Percentiles rank a stretch among this genome's conserved stretches.
These are phyloP conservation scores for Anolis sagrei DNA, from an alignment of 2,113 vertebrate genomes.

Conservation along the genomic window DNA sequence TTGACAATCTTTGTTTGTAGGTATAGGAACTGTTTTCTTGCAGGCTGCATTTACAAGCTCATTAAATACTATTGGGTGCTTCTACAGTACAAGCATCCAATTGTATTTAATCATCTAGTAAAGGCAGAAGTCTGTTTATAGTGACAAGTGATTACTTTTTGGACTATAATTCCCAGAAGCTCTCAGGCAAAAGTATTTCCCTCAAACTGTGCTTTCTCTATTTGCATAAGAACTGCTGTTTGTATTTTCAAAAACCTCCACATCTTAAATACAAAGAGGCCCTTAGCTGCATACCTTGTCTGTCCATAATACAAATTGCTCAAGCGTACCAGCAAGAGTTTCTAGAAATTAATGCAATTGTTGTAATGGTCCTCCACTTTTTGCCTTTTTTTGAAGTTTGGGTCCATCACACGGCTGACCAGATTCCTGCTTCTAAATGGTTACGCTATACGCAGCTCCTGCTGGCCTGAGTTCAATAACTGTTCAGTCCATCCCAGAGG, in stretches of 20 bases:
- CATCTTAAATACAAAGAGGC: not conserved
- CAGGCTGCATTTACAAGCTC: too few species aligned
- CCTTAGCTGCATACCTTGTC: too few species aligned
- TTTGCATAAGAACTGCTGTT: not conserved
- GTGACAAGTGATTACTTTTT: too few species aligned
- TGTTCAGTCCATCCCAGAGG: not conserved
- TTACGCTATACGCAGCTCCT: not conserved
- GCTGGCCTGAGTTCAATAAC: not conserved
- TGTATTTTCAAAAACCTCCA: not conserved
- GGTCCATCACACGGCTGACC: not conserved
- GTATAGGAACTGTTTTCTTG: too few species aligned
- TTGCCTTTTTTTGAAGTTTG: not conserved
- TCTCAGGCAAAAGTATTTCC: too few species aligned
- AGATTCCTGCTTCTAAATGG: not conserved
- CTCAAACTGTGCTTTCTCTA: not conserved
- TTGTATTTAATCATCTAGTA: too few species aligned
- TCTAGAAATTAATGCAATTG: not conserved
- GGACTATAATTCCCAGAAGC: too few species aligned
- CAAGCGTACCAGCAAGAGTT: not conserved
- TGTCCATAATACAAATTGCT: not conserved
- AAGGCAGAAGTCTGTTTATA: too few species aligned
- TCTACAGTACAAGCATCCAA: too few species aligned
- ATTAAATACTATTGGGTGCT: too few species aligned
- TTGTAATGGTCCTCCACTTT: not conserved
- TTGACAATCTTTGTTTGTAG: too few species aligned